Evolutionary conservation across 2,888 invertebrate species (phyloP).

Genomic region (Agrochola lychnidis): DNA sequence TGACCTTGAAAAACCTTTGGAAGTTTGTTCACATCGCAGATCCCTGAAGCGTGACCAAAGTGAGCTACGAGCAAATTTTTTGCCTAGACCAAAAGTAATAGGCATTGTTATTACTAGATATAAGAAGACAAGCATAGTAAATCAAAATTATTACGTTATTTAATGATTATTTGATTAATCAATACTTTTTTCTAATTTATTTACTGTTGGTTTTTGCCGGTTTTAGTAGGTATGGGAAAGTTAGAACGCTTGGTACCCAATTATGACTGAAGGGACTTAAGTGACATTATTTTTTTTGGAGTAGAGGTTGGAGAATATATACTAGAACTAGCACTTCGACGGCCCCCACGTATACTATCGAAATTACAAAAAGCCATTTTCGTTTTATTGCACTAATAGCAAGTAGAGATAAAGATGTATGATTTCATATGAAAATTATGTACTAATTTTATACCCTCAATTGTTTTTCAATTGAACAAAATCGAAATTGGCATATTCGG

Average conservation of each 20-base stretch:
- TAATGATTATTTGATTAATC: conserved; percentile 36
- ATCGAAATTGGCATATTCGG: no score
- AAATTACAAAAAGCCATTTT: no score
- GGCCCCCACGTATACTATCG: no score
- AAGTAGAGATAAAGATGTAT: no score
- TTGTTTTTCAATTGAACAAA: no score
- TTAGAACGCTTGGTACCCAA: background rate
- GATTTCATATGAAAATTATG: no score
- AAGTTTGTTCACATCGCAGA: conserved; percentile 71
- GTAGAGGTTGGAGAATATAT: background rate
- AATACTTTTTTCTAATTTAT: conserved; percentile 9
- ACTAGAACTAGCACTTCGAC: background rate
- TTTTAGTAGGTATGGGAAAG: conserved; percentile 3
- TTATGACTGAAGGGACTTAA: background rate
- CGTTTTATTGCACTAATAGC: no score
- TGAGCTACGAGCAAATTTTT: conserved; percentile 67
- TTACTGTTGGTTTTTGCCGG: background rate
- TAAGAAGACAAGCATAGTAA: conserved; percentile 71
- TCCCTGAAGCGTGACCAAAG: conserved; percentile 74
- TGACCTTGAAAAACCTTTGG: conserved; percentile 66
- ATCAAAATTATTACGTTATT: conserved; percentile 67
- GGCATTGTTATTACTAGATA: conserved; percentile 64
- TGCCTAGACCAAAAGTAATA: conserved; percentile 66
- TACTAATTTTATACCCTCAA: no score
- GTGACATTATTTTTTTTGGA: background rate